These are phyloP conservation scores for Listrodromus nycthemerus DNA, from an alignment of 2,888 invertebrate species.

Conservation along the genomic window DNA sequence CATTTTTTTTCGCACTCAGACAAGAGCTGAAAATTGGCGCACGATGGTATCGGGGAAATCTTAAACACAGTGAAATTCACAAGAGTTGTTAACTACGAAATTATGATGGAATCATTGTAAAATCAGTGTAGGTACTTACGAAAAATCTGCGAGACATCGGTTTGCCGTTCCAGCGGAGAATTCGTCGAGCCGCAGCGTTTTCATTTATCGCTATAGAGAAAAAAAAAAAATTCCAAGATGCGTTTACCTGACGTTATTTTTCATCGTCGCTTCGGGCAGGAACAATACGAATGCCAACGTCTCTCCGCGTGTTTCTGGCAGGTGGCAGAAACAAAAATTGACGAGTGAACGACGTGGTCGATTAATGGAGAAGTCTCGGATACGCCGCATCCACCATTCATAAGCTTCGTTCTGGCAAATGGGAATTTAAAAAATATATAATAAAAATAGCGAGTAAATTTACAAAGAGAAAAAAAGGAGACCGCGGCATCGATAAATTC, in stretches of 20 bases:
- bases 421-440: not conserved
- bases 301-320: not conserved
- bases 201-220: not conserved
- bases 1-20: not conserved
- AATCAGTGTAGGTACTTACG: not conserved
- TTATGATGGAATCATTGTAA: not conserved
- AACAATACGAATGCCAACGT: not conserved
- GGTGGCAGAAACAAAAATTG: slow-evolving; percentile 3
- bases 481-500: slow-evolving; percentile 74
- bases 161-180: not conserved
- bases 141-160: not conserved
- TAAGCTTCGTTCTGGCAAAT: not conserved
- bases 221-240: not conserved
- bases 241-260: not conserved
- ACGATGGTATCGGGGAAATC: no score
- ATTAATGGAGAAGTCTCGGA: not conserved
- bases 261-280: not conserved
- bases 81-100: no score
- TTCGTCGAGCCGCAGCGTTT: not conserved
- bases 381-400: not conserved
- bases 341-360: not conserved
- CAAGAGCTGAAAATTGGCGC: no score
- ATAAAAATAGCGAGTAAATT: not conserved
- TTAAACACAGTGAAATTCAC: no score
- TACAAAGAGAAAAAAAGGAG: slow-evolving; percentile 38